Evolutionary conservation across 35 echinoderm and acorn worm species (phyloP).

Genomic region (Amphiura filiformis): DNA sequence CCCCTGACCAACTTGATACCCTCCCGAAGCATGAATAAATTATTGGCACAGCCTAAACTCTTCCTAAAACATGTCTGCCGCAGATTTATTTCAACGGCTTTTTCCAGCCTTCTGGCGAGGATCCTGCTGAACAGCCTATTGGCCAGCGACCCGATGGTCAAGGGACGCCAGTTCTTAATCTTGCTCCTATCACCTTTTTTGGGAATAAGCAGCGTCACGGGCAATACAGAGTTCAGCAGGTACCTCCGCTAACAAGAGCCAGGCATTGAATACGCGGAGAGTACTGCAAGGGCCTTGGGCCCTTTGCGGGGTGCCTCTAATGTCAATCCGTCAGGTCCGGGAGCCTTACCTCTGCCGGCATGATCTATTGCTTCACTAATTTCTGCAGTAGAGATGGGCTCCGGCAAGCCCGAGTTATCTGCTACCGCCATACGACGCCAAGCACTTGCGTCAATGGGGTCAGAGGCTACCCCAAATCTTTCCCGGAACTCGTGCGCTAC

Average conservation of each 20-base stretch:
- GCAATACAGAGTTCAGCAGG: not conserved
- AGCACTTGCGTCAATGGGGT: too few species aligned
- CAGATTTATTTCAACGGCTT: not conserved
- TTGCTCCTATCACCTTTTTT: not conserved
- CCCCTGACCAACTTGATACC: not conserved
- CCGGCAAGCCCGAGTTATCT: too few species aligned
- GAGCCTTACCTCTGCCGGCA: not conserved
- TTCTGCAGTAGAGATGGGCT: not conserved
- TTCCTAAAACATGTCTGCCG: not conserved
- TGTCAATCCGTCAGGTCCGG: not conserved
- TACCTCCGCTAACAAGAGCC: not conserved
- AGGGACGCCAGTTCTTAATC: not conserved
- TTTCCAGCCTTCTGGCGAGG: not conserved
- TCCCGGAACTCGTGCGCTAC: too few species aligned
- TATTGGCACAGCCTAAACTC: not conserved
- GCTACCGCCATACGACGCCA: too few species aligned
- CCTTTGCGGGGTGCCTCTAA: not conserved
- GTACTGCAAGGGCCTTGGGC: not conserved
- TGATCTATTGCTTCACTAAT: not conserved
- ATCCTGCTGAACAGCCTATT: not conserved
- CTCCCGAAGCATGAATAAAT: not conserved
- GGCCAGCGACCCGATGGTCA: not conserved
- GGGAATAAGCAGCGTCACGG: not conserved
- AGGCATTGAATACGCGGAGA: not conserved
- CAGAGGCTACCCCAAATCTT: too few species aligned